phyloP scores from a whole-genome alignment of 2,113 vertebrate genomes.

The Spermophilus dauricus region DNA sequence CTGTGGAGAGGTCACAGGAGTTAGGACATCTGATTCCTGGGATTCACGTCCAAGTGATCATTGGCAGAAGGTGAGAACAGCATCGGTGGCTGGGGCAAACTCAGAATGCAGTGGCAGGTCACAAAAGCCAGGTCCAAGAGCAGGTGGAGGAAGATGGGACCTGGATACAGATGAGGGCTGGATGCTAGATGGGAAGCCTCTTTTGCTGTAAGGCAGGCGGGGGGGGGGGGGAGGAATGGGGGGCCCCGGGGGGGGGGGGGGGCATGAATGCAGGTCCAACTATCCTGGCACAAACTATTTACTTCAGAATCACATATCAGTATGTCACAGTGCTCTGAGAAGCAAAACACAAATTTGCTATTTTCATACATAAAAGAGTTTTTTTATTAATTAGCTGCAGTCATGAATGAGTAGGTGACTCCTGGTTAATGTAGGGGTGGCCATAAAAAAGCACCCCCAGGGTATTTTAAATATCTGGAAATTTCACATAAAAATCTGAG shows the following conservation, averaged over 20 bases:
- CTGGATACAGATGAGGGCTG: rapidly evolving
- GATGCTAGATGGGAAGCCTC: neutral
- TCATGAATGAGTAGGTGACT: neutral
- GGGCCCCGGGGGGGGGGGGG: too few species aligned
- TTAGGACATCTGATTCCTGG: too few species aligned
- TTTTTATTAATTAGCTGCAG: neutral
- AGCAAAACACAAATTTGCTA: neutral
- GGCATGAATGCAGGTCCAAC: too few species aligned
- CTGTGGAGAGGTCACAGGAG: too few species aligned
- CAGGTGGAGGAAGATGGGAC: neutral
- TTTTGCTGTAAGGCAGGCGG: neutral
- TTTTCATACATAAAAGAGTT: neutral
- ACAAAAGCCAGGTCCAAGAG: neutral
- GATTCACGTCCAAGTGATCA: neutral
- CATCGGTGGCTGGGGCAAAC: neutral
- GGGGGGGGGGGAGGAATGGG: too few species aligned
- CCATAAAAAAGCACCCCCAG: neutral
- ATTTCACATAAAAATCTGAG: neutral
- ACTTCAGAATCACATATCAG: neutral
- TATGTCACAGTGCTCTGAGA: neutral
- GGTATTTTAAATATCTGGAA: conserved; percentile 15
- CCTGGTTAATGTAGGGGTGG: neutral
- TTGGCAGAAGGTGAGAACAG: neutral
- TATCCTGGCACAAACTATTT: neutral
- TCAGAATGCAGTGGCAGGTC: neutral